Base-by-base conservation (phyloP, 1,140 invertebrate genomes). In the Atopsyche davidsoni region DNA sequence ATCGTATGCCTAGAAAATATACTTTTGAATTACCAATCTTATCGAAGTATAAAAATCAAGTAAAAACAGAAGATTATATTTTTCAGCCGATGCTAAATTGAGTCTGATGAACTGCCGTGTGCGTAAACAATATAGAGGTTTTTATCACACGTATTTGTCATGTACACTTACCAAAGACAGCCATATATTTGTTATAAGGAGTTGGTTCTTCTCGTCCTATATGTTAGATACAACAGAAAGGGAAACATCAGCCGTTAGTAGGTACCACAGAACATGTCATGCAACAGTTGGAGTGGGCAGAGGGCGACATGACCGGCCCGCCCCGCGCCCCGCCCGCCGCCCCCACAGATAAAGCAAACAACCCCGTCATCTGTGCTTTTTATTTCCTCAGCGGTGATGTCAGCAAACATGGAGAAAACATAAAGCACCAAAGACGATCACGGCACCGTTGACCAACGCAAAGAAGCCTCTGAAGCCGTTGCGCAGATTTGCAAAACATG, bases 171-270 rank as follows among this genome's bases (percentile, higher is more conserved):
- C 86, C 83, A 87, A 79, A 75, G 83, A 85, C 75, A 87, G 79
- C 83, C 83, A 87, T 77, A 85, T 85, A 79, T 87, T 87, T 73
- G 84, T 85, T 73, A 86, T 85, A 75, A 87, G 81, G 73, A 85
- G 81, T 78, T 87, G 84, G 78, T 87, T 87, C 78, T 87, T 87
- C 79, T 87, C 84, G 76, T 87, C 84, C 83, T 86, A 82, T 72
- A 81, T 57, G 62, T 59, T 69, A 72, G 70, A 75, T 74, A 78
- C 74, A 76, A 77, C 74, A 76, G 76, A 75, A 77, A 77, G 72
- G 75, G 70, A 77, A 78, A 77, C 73, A 78, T 76, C 72, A 74
- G 74, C 68, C 68, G 74, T 75, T 77, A 73, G 75, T 76, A 73
- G 70, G 72, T 72, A 62, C 66, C 70, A 61, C 65, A 69, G 65